Evolutionary conservation across 1,140 invertebrate species (phyloP), one percentile per base, ranked within the genome.

Genomic region (Drosophila ananassae): DNA sequence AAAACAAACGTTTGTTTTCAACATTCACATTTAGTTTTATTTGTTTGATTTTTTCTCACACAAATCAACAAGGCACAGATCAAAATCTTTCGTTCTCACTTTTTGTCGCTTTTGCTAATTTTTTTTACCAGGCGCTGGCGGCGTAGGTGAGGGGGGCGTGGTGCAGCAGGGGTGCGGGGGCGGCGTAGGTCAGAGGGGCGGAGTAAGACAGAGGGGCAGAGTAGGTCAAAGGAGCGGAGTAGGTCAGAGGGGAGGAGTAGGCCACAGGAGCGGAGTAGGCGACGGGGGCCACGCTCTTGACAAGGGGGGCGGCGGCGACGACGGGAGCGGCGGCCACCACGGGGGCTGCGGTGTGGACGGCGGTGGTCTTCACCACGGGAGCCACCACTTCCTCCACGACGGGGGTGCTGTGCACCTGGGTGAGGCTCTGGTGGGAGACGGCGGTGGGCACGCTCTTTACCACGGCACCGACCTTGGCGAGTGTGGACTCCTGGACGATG

Each of bases 351-450:
- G 77, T 58, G 59, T 85, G 84, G n/a, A 89, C 25, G 1, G 77
- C 77, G 30, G 89, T 90, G 46, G 89, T 90, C 64, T 72, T 75
- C 17, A 90, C 84, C 37, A 89, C 82, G 12, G 85, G 89, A 32
- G 83, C 91, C 6, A 87, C 78, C 52, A 89, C 80, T 76, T 89
- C 85, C 71, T 89, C 74, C 13, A 89, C 61, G 1, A 81, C 62
- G 0, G 85, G 80, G 2, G 77, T 75, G 66, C 68, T 79, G 61
- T 91, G 89, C 54, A 91, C 85, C 62, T 90, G 84, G 51, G 89
- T 89, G 1, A 81, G 73, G 22, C 93, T 93, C 77, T 93, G 93
- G 64, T 93, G 93, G 13, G 92, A 93, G 9, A 93, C 91, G 34
- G 91, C 91, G 10, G 92, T 92, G 61, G 91, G 90, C 61, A 92